Percentiles rank a stretch among this genome's conserved stretches.
Conservation (phyloP, 2,113 vertebrate species). For the Malurus melanocephalus region DNA sequence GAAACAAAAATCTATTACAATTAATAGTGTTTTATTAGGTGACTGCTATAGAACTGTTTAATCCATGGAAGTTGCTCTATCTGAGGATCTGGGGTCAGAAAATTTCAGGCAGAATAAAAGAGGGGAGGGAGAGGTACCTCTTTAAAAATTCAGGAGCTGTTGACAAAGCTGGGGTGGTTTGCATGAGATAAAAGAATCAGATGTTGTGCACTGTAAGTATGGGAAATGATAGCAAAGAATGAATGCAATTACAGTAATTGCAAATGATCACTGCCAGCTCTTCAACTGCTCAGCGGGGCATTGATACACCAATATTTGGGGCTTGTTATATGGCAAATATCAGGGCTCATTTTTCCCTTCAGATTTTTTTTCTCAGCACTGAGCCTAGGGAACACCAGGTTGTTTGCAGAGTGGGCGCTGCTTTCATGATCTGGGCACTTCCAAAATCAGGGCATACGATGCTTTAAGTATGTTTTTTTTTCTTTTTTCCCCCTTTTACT, state of each 20-base stretch:
- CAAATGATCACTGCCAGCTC: neutral
- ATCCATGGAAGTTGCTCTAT: constrained; percentile 48
- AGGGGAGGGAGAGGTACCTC: neutral
- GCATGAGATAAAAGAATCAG: constrained; percentile 45
- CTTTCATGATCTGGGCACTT: neutral
- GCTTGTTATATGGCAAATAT: neutral
- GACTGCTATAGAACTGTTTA: constrained; percentile 60
- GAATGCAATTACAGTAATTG: neutral
- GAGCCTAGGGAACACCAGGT: neutral
- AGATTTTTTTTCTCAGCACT: neutral
- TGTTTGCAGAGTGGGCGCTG: neutral
- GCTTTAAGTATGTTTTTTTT: neutral
- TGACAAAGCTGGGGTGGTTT: constrained; percentile 44
- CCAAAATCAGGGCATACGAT: neutral
- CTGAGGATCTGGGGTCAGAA: constrained; percentile 49
- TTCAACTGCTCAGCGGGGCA: neutral
- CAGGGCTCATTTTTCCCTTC: neutral
- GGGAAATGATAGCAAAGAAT: neutral
- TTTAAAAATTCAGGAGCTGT: constrained; percentile 58
- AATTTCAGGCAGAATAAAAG: constrained; percentile 43
- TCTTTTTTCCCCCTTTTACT: neutral
- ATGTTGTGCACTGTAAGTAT: neutral
- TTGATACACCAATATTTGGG: neutral
- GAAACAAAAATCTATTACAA: constrained; percentile 77
- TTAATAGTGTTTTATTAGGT: constrained; percentile 76